Evolutionary conservation across 2,888 invertebrate genomes (phyloP).

Genomic region (Harmothoe impar): DNA sequence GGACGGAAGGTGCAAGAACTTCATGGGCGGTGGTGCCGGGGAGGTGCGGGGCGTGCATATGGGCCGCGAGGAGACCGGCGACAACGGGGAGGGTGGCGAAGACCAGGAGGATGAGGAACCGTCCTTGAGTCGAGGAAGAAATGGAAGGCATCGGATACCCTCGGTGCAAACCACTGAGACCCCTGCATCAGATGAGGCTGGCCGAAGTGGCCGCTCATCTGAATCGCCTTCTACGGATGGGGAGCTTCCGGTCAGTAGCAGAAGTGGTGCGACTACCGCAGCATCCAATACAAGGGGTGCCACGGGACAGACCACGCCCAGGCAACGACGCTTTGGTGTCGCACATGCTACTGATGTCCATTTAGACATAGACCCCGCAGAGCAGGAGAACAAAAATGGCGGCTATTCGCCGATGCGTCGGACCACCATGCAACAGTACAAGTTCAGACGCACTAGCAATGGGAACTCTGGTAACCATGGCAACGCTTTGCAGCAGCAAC

Average conservation of each 20-base stretch:
- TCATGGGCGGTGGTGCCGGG: not conserved
- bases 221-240: not conserved
- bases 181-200: not conserved
- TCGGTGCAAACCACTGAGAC: not conserved
- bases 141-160: not conserved
- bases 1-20: slow-evolving; percentile 30
- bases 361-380: not conserved
- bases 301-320: not conserved
- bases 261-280: not conserved
- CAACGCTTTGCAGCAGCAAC: not conserved
- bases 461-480: not conserved
- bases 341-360: slow-evolving; percentile 33
- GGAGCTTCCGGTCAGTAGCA: not conserved
- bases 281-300: not conserved
- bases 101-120: not conserved
- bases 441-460: slow-evolving; percentile 29
- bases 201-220: not conserved
- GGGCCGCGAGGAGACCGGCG: not conserved
- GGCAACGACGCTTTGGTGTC: slow-evolving; percentile 16
- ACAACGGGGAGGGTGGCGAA: not conserved
- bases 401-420: not conserved
- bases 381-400: not conserved
- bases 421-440: slow-evolving; percentile 35
- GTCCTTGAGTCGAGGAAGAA: not conserved
- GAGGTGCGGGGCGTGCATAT: not conserved